Conservation (phyloP, 2,797 vertebrate genomes). For the Smutsia gigantea region DNA sequence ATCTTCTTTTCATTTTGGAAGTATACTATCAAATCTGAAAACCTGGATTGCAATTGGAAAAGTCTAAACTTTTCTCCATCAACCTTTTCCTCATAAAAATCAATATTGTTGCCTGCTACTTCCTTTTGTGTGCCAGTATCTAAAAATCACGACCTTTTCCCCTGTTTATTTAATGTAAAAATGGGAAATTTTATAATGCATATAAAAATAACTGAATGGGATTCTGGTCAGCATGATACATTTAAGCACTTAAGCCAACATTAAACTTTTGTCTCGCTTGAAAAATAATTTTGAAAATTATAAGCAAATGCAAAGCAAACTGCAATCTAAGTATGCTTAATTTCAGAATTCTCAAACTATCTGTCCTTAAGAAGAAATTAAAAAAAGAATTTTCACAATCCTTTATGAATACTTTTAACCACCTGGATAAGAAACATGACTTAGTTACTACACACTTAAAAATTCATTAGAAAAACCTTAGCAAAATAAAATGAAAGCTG, state of each 20-base stretch:
- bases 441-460: constrained; percentile 78
- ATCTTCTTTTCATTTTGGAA: constrained; percentile 47
- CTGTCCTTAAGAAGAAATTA: constrained; percentile 71
- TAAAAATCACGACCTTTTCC: constrained; percentile 19
- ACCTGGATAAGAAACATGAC: constrained; percentile 78
- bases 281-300: constrained; percentile 73
- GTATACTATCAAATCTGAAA: not conserved
- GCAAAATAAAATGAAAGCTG: constrained; percentile 89
- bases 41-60: not conserved
- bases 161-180: constrained; percentile 48
- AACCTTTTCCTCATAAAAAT: not conserved
- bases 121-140: constrained; percentile 39
- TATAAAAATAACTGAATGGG: constrained; percentile 43
- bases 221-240: constrained; percentile 58
- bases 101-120: not conserved
- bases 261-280: constrained; percentile 63
- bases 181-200: constrained; percentile 49
- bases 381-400: constrained; percentile 70
- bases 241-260: constrained; percentile 52
- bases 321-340: constrained; percentile 78
- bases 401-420: constrained; percentile 76
- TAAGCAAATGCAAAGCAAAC: constrained; percentile 61
- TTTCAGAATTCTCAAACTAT: constrained; percentile 67
- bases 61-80: not conserved
- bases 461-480: constrained; percentile 87